Evolutionary conservation across 2,888 invertebrate species (phyloP).

Genomic region (Torymus texanus): DNA sequence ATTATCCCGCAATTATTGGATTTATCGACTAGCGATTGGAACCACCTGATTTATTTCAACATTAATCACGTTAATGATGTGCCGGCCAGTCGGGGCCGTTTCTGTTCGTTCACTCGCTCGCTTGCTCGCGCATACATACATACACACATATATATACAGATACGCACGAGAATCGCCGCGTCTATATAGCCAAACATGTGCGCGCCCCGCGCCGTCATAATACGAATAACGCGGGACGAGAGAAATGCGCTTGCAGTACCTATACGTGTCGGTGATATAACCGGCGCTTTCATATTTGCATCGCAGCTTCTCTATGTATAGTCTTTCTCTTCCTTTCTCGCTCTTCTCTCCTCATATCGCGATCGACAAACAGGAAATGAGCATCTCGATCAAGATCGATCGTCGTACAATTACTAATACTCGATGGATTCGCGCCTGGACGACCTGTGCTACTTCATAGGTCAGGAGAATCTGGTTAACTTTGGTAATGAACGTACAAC

Average conservation of each 20-base stretch:
- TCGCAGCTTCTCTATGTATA: constrained; percentile 56
- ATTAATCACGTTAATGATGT: constrained; percentile 75
- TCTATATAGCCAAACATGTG: too few relatives aligned
- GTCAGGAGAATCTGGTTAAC: constrained; percentile 55
- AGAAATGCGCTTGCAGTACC: neutral
- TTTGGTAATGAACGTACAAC: constrained; percentile 55
- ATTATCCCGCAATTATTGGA: constrained; percentile 74
- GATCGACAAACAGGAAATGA: constrained; percentile 72
- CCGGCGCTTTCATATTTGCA: constrained; percentile 46
- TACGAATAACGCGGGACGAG: neutral
- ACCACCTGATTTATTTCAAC: constrained; percentile 74
- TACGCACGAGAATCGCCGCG: too few relatives aligned
- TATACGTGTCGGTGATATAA: neutral
- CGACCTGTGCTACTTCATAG: constrained; percentile 34
- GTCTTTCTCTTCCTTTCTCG: constrained; percentile 63
- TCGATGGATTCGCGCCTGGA: constrained; percentile 59
- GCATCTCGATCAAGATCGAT: constrained; percentile 74
- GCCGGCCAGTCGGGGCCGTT: constrained; percentile 63
- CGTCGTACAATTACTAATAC: constrained; percentile 69
- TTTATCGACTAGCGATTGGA: constrained; percentile 73
- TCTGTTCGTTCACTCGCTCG: constrained; percentile 11
- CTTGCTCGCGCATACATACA: neutral
- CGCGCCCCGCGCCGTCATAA: constrained; percentile 8
- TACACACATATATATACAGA: too few relatives aligned
- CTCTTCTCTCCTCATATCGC: constrained; percentile 59